Conservation (phyloP, 2,888 invertebrate species). For the Cenopis cana region DNA sequence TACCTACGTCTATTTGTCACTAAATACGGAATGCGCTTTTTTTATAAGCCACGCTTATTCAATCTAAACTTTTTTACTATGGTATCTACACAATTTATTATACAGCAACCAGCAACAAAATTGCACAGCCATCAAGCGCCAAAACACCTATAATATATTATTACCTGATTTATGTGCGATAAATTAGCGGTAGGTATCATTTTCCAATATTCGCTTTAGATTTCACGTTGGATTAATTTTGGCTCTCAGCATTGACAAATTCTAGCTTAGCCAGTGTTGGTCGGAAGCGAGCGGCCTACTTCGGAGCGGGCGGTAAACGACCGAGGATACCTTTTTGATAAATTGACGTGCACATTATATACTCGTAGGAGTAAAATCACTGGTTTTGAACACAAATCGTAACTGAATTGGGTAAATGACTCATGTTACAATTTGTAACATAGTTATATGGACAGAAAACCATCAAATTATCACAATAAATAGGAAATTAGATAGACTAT, state of each 20-base stretch:
- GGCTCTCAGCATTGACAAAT: constrained; percentile 1
- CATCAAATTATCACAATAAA: no score
- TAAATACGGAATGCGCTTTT: no score
- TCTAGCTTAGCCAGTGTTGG: neutral
- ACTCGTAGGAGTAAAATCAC: no score
- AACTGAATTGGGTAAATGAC: no score
- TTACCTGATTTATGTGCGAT: neutral
- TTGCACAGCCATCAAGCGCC: neutral
- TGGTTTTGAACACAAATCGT: neutral
- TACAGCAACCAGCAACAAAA: no score
- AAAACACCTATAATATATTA: neutral
- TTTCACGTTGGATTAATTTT: constrained; percentile 1
- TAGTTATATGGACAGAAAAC: no score
- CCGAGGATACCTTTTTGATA: neutral
- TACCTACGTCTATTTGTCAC: no score
- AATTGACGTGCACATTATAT: neutral
- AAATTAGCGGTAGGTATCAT: neutral
- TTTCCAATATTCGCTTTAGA: constrained; percentile 9
- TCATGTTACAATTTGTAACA: no score
- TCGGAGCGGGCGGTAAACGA: neutral
- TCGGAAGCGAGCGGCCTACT: neutral
- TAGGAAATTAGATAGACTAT: no score
- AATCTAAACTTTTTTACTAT: neutral
- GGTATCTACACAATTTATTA: no score
- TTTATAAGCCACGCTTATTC: neutral